Evolutionary conservation across 2,888 invertebrate genomes (phyloP).

Genomic region (Adela reaumurella): DNA sequence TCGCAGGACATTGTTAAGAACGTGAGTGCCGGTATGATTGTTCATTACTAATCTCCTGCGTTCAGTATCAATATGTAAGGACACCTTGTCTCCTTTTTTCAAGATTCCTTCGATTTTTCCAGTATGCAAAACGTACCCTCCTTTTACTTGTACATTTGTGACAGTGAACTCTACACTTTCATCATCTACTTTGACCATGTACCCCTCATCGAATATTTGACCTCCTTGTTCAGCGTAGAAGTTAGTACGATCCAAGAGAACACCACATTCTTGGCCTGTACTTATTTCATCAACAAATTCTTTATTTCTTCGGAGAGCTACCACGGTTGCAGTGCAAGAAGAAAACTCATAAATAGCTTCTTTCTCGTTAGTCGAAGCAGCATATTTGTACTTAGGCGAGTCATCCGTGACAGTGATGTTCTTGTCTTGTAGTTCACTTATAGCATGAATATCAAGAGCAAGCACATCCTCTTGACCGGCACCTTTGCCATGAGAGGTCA

Average conservation of each 20-base stretch:
- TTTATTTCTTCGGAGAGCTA: constrained; percentile 77
- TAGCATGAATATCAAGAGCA: constrained; percentile 91
- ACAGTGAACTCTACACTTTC: constrained; percentile 89
- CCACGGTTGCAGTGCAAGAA: constrained; percentile 68
- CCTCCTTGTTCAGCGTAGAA: constrained; percentile 99
- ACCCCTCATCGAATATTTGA: constrained; percentile 96
- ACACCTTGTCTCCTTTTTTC: constrained; percentile 80
- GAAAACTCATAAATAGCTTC: constrained; percentile 76
- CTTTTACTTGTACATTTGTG: constrained; percentile 90
- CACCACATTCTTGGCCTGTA: constrained; percentile 86
- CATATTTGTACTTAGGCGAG: constrained; percentile 86
- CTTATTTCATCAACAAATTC: constrained; percentile 79
- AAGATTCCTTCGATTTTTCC: constrained; percentile 85
- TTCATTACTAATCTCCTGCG: constrained; percentile 94
- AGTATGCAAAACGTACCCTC: constrained; percentile 92
- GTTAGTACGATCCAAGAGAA: constrained; percentile 86
- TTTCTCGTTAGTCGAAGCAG: constrained; percentile 57
- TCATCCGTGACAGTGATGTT: constrained; percentile 84
- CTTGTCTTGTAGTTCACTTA: constrained; percentile 81
- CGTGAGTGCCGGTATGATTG: constrained; percentile 97
- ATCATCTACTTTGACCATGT: constrained; percentile 75
- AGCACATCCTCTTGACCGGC: constrained; percentile 78
- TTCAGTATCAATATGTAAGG: constrained; percentile 76
- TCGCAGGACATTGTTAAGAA: constrained; percentile 90
- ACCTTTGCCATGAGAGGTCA: constrained; percentile 84